These are phyloP conservation scores for Atrichornis clamosus DNA, from an alignment of 2,113 vertebrate species.

Conservation along the genomic window DNA sequence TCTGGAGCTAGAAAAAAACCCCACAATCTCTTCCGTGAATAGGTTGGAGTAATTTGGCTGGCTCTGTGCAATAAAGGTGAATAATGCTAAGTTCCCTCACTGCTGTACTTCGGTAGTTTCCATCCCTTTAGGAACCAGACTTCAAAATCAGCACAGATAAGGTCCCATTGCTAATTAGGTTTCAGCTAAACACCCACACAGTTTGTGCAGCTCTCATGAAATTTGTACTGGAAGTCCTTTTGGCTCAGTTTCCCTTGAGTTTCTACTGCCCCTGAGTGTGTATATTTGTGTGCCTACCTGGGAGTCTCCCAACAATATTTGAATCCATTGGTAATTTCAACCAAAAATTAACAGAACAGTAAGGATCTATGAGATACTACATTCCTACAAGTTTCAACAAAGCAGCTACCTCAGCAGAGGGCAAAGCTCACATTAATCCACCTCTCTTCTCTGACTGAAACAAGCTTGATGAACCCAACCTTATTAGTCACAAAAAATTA, in stretches of 20 bases:
- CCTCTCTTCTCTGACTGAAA: background rate
- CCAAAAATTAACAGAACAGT: background rate
- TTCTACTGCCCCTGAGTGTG: background rate
- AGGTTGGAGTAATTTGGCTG: background rate
- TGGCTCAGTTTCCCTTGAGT: accelerated
- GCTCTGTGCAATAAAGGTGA: background rate
- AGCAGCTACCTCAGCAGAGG: background rate
- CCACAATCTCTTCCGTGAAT: background rate
- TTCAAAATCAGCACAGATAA: background rate
- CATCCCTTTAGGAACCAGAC: background rate
- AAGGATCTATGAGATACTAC: background rate
- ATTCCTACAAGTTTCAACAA: background rate
- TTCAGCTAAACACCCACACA: background rate
- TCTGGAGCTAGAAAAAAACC: background rate
- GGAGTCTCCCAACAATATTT: background rate
- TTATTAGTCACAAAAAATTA: background rate
- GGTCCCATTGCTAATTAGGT: background rate
- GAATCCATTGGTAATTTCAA: background rate
- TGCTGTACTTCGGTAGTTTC: background rate
- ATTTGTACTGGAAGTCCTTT: background rate
- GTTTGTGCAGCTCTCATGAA: background rate
- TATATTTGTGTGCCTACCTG: background rate
- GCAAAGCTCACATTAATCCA: background rate
- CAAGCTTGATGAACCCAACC: background rate
- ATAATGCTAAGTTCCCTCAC: background rate